Evolutionary conservation across 2,888 invertebrate genomes (phyloP).

Genomic region (Yponomeuta malinellus): DNA sequence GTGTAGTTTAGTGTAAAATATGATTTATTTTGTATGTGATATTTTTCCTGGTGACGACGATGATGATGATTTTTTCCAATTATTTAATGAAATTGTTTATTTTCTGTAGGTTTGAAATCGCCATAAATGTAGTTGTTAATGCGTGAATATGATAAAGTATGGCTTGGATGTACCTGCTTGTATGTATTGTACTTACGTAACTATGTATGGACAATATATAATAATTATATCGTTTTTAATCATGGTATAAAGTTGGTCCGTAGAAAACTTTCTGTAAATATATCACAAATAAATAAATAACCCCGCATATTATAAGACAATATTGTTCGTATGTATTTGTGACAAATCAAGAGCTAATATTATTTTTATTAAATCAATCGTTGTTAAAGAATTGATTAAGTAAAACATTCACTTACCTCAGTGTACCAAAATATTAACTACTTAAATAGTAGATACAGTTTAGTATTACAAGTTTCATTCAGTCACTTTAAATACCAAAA

Average conservation of each 20-base stretch:
- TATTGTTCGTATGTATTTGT: conserved; percentile 5
- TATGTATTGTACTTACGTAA: conserved; percentile 36
- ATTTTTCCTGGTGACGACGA: too few species aligned
- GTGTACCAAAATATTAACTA: too few species aligned
- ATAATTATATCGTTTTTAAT: conserved; percentile 24
- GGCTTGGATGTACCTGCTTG: conserved; percentile 60
- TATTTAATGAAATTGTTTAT: not conserved
- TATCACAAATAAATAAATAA: not conserved
- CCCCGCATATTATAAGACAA: conserved; percentile 5
- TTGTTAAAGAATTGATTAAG: too few species aligned
- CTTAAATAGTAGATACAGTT: too few species aligned
- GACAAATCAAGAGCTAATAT: not conserved
- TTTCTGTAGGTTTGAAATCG: not conserved
- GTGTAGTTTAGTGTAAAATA: not conserved
- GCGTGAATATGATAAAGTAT: conserved; percentile 28
- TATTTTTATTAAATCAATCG: not conserved
- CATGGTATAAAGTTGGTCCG: not conserved
- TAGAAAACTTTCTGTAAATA: not conserved
- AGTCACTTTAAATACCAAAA: too few species aligned
- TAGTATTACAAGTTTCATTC: too few species aligned
- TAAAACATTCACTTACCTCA: too few species aligned
- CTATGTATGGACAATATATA: conserved; percentile 56
- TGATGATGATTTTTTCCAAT: not conserved
- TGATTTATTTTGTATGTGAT: not conserved
- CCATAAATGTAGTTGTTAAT: not conserved